These are phyloP conservation scores for Danaus plexippus DNA, from an alignment of 1,140 invertebrate genomes.

Conservation along the genomic window DNA sequence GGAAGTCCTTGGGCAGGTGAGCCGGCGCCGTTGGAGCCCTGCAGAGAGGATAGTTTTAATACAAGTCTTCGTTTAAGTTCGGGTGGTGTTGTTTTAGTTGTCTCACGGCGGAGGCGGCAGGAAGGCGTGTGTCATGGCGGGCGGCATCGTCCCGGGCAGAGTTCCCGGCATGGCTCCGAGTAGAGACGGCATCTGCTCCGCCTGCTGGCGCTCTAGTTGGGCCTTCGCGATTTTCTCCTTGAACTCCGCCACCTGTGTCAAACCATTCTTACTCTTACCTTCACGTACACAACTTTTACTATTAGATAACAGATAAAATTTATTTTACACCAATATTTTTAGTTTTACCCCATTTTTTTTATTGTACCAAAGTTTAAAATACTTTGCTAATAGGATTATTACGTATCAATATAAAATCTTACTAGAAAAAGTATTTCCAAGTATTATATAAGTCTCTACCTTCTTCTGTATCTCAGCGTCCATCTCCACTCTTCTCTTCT, in stretches of 20 bases:
- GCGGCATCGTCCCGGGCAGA: neutral
- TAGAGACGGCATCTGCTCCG: constrained; percentile 28
- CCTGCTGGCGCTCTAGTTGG: constrained; percentile 43
- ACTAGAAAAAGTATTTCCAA: too few relatives aligned
- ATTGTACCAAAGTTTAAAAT: too few relatives aligned
- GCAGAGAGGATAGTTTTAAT: neutral
- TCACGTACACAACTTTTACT: neutral
- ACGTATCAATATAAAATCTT: too few relatives aligned
- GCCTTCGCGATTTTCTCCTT: constrained; percentile 63
- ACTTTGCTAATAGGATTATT: too few relatives aligned
- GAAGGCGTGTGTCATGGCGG: constrained; percentile 15
- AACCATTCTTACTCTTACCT: too few relatives aligned
- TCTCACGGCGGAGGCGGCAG: constrained; percentile 13
- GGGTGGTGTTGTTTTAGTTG: too few relatives aligned
- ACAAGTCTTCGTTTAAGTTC: too few relatives aligned
- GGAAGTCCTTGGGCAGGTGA: constrained; percentile 72
- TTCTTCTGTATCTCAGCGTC: constrained; percentile 68
- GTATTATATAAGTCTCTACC: constrained; percentile 23
- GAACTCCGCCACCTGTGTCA: constrained; percentile 52
- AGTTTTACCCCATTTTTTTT: too few relatives aligned
- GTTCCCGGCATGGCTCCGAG: constrained; percentile 14
- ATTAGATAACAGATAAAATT: constrained; percentile 1
- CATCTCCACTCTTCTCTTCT: constrained; percentile 59
- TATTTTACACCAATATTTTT: neutral
- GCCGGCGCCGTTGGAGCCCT: constrained; percentile 24